Evolutionary conservation across 2,797 vertebrate genomes (phyloP), one percentile per base, ranked within the genome.

Genomic region (Bovichtus diacanthus): DNA sequence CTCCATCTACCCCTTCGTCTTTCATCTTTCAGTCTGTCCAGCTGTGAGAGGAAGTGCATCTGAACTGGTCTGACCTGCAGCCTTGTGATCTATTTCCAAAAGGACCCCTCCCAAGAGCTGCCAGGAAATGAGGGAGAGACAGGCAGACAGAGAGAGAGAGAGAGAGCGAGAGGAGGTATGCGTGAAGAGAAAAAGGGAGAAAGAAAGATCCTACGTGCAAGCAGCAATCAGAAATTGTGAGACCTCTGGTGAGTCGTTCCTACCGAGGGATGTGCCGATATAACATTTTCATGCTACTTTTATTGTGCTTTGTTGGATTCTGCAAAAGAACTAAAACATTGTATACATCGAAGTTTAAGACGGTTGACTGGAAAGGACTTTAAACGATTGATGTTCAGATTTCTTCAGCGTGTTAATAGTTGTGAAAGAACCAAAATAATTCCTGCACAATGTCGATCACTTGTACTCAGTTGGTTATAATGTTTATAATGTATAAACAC

Each of bases 11-110:
- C 21, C 27, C 2, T 8, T 25, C 29, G n/a, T n/a, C n/a, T n/a
- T 69, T 73, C 51, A 69, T 87, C 76, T 44, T 7, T 67, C 29
- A n/a, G 31, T 62, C 47, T 16, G 41, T 70, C 78, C 79, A 77
- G 83, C 86, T 84, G 80, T 67, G 82, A 82, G 34, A 51, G 78
- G 75, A 86, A 82, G 56, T 56, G 81, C 23, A 64, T 84, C 84
- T 70, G 51, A 81, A 76, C 70, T 31, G 70, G 34, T 51, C 38
- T 39, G 80, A 83, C 71, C 81, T 69, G 72, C 53, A 63, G 83
- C 51, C 29, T 5, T 87, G 70, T 81, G 80, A 89, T 84, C 63
- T 43, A 50, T 21, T 23, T 82, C 80, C 81, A 86, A 73, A 64
- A 25, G 29, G 66, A 68, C 63, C 44, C 65, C 31, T 80, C 38